A percentile compares a stretch with the other conserved stretches of the same genome.
Evolutionary conservation across 2,113 vertebrate genomes (phyloP).

Genomic region (Tricholaema leucomelas): DNA sequence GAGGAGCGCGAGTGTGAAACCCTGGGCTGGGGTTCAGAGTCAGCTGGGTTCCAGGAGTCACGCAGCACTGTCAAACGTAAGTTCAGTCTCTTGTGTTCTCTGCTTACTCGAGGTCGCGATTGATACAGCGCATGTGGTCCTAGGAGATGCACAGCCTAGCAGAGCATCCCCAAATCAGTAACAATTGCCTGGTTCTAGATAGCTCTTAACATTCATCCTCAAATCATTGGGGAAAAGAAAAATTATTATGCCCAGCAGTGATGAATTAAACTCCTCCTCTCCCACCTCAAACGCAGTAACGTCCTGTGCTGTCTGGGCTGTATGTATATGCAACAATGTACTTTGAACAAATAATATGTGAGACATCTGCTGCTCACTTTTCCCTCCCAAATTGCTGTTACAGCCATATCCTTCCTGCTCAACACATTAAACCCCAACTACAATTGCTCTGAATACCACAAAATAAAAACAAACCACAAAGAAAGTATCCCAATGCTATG

Average conservation of each 20-base stretch:
- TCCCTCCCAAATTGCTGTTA: background rate
- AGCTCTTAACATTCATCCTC: background rate
- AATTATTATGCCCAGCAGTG: background rate
- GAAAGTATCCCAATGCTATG: background rate
- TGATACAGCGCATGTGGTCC: background rate
- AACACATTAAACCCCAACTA: background rate
- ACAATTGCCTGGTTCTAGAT: background rate
- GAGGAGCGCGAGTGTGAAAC: conserved; percentile 81
- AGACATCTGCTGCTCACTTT: background rate
- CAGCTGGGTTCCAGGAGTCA: conserved; percentile 91
- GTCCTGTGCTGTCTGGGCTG: background rate
- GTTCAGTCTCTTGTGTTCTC: conserved; percentile 58
- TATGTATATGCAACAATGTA: rapidly evolving
- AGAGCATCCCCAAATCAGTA: background rate
- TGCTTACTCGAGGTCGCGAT: rapidly evolving
- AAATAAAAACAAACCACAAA: background rate
- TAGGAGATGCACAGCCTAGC: background rate
- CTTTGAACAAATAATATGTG: background rate
- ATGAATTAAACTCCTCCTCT: background rate
- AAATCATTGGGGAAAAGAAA: background rate
- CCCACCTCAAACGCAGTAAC: background rate
- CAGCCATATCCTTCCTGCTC: background rate
- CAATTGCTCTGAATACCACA: background rate
- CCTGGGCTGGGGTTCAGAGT: conserved; percentile 92
- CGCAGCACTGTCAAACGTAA: conserved; percentile 96